A percentile compares a stretch with the other conserved stretches of the same genome.
phyloP scores from a whole-genome alignment of 2,888 invertebrate species.

The Phragmatobia fuliginosa region DNA sequence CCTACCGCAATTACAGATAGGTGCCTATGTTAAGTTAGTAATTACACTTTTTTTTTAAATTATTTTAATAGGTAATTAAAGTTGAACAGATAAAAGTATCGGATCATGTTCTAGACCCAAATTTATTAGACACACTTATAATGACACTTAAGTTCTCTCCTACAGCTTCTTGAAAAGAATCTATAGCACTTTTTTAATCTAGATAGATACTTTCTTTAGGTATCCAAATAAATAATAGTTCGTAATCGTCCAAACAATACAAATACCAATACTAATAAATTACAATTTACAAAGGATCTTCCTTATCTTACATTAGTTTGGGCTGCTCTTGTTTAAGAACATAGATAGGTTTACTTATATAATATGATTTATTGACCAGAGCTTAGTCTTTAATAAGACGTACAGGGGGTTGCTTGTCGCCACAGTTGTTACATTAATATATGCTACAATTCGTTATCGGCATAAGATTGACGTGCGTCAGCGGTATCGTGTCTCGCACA shows the following conservation, averaged over 20 bases:
- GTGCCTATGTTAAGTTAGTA: background rate
- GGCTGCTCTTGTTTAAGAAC: background rate
- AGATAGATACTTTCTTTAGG: too few relatives aligned
- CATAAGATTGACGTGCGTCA: conserved; percentile 1
- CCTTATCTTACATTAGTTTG: background rate
- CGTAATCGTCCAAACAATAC: background rate
- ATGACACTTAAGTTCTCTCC: too few relatives aligned
- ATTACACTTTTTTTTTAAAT: background rate
- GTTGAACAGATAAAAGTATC: background rate
- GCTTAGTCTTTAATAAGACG: background rate
- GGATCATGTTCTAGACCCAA: background rate
- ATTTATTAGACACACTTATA: background rate
- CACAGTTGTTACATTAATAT: background rate
- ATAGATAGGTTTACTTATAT: background rate
- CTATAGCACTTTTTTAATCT: too few relatives aligned
- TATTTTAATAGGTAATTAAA: background rate
- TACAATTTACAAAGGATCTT: background rate
- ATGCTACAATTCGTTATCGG: background rate
- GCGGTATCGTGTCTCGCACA: background rate
- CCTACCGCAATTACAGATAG: too few relatives aligned
- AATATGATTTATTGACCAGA: background rate
- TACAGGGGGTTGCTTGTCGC: background rate
- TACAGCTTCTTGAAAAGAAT: too few relatives aligned
- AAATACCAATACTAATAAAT: too few relatives aligned
- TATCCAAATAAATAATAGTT: too few relatives aligned